Base-by-base conservation (phyloP, 35 echinoderm and acorn worm species). In the Apostichopus parvimensis region DNA sequence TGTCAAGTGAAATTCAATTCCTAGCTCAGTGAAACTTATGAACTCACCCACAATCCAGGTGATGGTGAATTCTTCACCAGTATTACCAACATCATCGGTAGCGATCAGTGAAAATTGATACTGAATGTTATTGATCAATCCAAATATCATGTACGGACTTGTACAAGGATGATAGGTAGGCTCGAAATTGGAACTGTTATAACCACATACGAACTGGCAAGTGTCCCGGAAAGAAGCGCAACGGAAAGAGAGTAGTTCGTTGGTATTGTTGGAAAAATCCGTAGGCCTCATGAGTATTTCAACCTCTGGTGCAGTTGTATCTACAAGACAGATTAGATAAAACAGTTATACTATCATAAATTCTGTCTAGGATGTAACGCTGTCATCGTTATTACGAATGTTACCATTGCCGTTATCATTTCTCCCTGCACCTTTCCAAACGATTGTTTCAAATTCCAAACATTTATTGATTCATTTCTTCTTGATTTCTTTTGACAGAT, bases 21-120 rank as follows among this genome's bases (percentile, higher is more conserved):
- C 34, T 4, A 45, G 34, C 34, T 45, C 34, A 45, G 34, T 45
- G 34, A 45, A 61, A 61, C 58, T 61, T 0, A 12, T 61, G 8
- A 61, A 61, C 61, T 88, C 64, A 88, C 86, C 86, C 9, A 88
- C 86, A 71, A 72, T 14, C 86, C 86, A 88, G 13, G 45, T 10
- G 21, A 88, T 52, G 5, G 86, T 66, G 17, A 52, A 23, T 72
- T 21, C 86, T 53, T 72, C 61, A 15, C 61, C 86, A n/a, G 8
- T 72, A 64, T 88, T 88, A 26, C 64, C 86, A 18, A 88, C 86
- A 25, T 66, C 64, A 66, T 88, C 86, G 8, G 24, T 68, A 8
- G 86, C 86, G 23, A 88, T 66, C 0, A 88, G 6, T 9, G 86
- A 88, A 72, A 88, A 88, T 7, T 60, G 58, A 64, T 88, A 88